phyloP scores from a whole-genome alignment of 2,888 invertebrate species.

The Lasioglossum pauxillum region DNA sequence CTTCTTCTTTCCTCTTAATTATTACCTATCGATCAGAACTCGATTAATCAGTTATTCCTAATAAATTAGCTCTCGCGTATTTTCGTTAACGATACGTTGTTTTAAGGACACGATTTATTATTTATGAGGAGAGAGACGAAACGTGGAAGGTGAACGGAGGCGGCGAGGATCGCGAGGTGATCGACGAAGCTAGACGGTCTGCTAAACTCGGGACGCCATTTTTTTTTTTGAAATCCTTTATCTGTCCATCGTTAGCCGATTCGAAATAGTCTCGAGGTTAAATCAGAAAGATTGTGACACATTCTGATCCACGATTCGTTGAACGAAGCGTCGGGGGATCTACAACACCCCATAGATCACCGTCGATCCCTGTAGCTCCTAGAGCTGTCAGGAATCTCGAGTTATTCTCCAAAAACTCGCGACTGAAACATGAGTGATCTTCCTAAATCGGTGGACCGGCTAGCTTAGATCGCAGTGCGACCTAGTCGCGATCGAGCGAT shows the following conservation, averaged over 20 bases:
- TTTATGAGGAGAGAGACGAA: slow-evolving; percentile 16
- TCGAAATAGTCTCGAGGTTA: neutral
- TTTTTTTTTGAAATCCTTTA: neutral
- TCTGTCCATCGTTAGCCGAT: neutral
- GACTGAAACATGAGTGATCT: neutral
- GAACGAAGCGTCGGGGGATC: neutral
- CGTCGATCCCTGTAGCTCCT: neutral
- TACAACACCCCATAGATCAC: neutral
- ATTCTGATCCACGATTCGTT: neutral
- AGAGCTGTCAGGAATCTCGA: neutral
- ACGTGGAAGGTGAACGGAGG: neutral
- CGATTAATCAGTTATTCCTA: slow-evolving; percentile 22
- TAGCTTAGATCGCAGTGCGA: neutral
- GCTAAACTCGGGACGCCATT: neutral
- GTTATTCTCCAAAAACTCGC: neutral
- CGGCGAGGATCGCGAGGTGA: slow-evolving; percentile 12
- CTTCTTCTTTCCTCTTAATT: slow-evolving; percentile 2
- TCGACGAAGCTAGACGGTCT: neutral
- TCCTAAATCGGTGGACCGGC: neutral
- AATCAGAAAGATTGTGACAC: neutral
- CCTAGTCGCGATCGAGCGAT: slow-evolving; percentile 23
- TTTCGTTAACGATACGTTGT: slow-evolving; percentile 67
- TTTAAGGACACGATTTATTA: slow-evolving; percentile 62
- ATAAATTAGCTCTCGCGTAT: slow-evolving; percentile 44
- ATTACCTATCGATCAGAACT: slow-evolving; percentile 17